Percentiles rank a stretch among this genome's conserved stretches.
Evolutionary conservation across 2,113 vertebrate genomes (phyloP).

Genomic region (Bettongia penicillata): DNA sequence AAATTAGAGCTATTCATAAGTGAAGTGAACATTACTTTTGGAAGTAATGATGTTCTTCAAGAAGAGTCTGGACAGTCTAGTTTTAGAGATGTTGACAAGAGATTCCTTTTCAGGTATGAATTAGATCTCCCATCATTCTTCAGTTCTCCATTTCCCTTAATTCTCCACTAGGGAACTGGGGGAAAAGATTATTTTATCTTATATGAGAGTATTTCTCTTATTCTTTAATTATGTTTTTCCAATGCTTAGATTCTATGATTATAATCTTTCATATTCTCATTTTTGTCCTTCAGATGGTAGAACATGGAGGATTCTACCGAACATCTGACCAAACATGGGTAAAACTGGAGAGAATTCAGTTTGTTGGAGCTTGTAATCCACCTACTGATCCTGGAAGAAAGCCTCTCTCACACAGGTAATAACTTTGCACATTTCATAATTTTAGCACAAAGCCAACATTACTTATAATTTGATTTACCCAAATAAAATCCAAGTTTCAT

Average conservation of each 20-base stretch:
- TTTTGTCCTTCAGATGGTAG: conserved; percentile 92
- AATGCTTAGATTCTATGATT: background rate
- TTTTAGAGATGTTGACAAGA: background rate
- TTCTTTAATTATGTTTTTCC: rapidly evolving
- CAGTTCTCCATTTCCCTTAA: background rate
- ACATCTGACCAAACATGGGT: conserved; percentile 99
- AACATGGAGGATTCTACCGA: conserved; percentile 98
- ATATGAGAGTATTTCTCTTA: background rate
- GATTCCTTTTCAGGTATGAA: background rate
- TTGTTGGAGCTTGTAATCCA: conserved; percentile 98
- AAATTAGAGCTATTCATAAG: background rate
- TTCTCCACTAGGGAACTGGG: background rate
- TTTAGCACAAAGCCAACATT: rapidly evolving
- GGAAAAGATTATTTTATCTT: background rate
- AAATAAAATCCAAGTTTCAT: too few species aligned
- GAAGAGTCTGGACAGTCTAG: background rate
- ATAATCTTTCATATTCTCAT: rapidly evolving
- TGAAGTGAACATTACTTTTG: background rate
- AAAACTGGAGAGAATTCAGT: conserved; percentile 98
- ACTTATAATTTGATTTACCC: background rate
- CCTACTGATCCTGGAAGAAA: conserved; percentile 98
- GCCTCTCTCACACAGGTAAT: conserved; percentile 95
- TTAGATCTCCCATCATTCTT: background rate
- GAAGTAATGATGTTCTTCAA: background rate
- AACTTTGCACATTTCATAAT: rapidly evolving